Base-by-base conservation (phyloP, 2,113 vertebrate species). In the Morphnarchus princeps region DNA sequence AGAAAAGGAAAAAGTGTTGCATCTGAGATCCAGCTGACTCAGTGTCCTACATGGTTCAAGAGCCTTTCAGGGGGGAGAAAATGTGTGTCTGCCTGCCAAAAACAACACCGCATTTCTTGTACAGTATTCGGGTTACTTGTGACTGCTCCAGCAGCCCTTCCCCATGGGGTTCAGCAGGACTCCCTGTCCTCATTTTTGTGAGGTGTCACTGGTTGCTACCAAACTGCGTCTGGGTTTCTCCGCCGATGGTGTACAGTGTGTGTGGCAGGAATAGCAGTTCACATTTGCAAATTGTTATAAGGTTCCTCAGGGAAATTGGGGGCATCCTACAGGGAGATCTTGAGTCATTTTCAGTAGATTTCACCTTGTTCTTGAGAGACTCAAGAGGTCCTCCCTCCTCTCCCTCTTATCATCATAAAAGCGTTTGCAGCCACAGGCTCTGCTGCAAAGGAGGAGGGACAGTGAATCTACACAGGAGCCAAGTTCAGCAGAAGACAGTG, bases 221-320 rank as follows among this genome's bases (percentile, higher is more conserved):
- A 81, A 63, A 59, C 3, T 10, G 15, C 28, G 24, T 3, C 55
- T 58, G 47, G 4, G 22, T 55, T 90, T 81, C 76, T 55, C 49
- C 1, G 1, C 16, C 0, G 0, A 10, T 42, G 34, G 36, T 11
- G 20, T 10, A 4, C 29, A 31, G n/a, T 26, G 31, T 1, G 0
- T 1, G 0, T 2, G 21, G 22, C 19, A 42, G 54, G 63, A 67
- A 22, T 4, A 72, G n/a, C 61, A 18, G 7, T 3, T 52, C 40
- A 43, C 26, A 34, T 25, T 6, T 49, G 25, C 15, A 62, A 54
- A 62, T 8, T 9, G 31, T 25, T 29, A 1, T 9, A 40, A 54
- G 61, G 50, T 59, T 52, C 62, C 42, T 66, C 16, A 16, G 29
- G 38, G 36, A 36, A 63, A 34, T 1, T 13, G 4, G 22, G 14